Conservation (phyloP, 2,888 invertebrate species). For the Thumatha senex region DNA sequence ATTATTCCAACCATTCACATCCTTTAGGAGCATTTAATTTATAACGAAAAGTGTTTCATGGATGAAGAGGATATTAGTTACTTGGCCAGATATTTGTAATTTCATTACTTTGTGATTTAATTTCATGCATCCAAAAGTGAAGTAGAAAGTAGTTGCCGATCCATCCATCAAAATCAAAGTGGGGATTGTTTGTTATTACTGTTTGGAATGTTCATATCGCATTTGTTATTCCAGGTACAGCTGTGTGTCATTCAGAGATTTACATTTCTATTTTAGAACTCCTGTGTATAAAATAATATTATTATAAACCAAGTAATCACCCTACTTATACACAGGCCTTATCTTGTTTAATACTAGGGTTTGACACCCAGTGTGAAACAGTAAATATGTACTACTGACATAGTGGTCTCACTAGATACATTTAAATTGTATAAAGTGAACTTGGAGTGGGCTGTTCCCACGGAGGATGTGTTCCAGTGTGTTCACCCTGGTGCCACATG, state of each 20-base stretch:
- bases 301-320: background rate
- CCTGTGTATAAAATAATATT: background rate
- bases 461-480: background rate
- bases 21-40: too few species aligned
- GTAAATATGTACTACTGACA: background rate
- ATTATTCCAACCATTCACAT: too few species aligned
- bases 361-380: background rate
- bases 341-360: background rate
- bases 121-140: too few species aligned
- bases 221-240: background rate
- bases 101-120: too few species aligned
- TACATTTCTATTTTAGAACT: too few species aligned
- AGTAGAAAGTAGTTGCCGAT: background rate
- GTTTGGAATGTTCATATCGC: background rate
- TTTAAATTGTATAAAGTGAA: conserved; percentile 35
- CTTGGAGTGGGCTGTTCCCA: conserved; percentile 6
- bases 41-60: too few species aligned
- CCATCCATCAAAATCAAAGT: background rate
- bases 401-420: conserved; percentile 21
- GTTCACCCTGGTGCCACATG: conserved; percentile 4
- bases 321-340: background rate
- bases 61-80: too few species aligned
- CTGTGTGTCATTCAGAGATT: background rate
- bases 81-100: too few species aligned
- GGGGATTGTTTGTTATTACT: background rate